A percentile compares a stretch with the other conserved stretches of the same genome.
Evolutionary conservation across 2,797 vertebrate species (phyloP).

Genomic region (Melopsittacus undulatus): DNA sequence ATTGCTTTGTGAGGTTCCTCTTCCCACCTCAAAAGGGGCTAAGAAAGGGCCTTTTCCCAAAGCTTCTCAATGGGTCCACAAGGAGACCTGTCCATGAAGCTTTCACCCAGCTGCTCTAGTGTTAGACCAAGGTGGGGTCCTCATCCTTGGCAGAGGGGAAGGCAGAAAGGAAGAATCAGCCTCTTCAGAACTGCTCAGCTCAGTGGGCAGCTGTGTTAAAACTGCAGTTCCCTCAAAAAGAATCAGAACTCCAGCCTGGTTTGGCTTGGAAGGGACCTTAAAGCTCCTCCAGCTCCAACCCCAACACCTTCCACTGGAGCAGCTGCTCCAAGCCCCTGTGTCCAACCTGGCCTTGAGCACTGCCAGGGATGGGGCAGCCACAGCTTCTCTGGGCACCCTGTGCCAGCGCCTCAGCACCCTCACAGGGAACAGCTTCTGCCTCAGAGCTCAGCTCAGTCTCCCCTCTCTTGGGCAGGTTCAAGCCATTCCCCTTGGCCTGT

Average conservation of each 20-base stretch:
- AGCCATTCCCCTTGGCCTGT: too few relatives aligned
- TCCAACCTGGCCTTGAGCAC: too few relatives aligned
- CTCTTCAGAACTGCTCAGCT: neutral
- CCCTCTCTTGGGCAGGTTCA: too few relatives aligned
- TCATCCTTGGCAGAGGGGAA: neutral
- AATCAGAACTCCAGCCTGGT: neutral
- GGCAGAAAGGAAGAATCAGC: neutral
- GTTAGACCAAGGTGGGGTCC: neutral
- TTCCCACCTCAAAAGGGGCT: neutral
- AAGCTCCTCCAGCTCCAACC: neutral
- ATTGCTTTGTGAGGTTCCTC: fast-evolving
- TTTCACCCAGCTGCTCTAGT: neutral
- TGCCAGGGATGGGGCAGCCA: too few relatives aligned
- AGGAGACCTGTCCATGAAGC: neutral
- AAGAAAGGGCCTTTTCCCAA: neutral
- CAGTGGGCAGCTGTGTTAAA: neutral
- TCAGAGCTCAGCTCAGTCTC: too few relatives aligned
- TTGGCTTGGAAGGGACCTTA: neutral
- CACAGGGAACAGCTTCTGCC: too few relatives aligned
- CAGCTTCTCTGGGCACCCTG: too few relatives aligned
- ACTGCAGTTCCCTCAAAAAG: neutral
- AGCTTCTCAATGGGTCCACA: neutral
- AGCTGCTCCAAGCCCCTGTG: too few relatives aligned
- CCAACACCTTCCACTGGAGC: too few relatives aligned
- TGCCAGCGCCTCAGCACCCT: too few relatives aligned